Evolutionary conservation across 1,140 invertebrate genomes (phyloP), one percentile per base, ranked within the genome.

Genomic region (Hycleus cichorii): DNA sequence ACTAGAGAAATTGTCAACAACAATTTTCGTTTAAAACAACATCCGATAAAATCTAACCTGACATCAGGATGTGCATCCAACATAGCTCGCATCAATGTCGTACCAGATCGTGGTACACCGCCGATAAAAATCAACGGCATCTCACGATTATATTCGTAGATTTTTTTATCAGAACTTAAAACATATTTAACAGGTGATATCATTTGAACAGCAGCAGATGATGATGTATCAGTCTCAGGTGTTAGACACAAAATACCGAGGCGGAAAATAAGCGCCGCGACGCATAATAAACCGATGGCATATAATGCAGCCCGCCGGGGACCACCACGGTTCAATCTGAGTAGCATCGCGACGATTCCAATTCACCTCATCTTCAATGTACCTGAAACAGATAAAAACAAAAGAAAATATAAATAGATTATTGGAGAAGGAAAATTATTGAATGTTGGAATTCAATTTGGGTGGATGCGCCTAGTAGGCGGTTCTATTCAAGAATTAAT

Each of bases 41-140:
- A 10, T n/a, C 1, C 40, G 9, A 42, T 42, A 46, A 55, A 53
- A 59, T 52, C 72, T 76, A 75, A 88, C 86, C 89, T 84, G 65
- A 98, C 90, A 72, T 93, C 88, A n/a, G 93, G 93, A 83, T 99
- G 97, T 43, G 97, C 95, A 78, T 99, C 97, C 49, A 99, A 78
- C 91, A 99, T 96, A 58, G 95, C 96, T 71, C 97, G 81, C 86
- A 97, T 94, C 51, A 98, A 81, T 39, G 96, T 99, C 2, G 95
- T 98, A 12, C 96, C 96, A 47, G 93, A 97, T 62, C 95, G 83
- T 26, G 95, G 95, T 69, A 98, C 93, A 48, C 95, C 95, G 25
- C 95, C 95, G 72, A 98, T 95, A 77, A 97, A 98, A 69, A 98
- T 95, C 54, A 97, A 78, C 60, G 93, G 93, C 85, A 94, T 92